phyloP scores from a whole-genome alignment of 1,140 invertebrate species.

The Formica exsecta region DNA sequence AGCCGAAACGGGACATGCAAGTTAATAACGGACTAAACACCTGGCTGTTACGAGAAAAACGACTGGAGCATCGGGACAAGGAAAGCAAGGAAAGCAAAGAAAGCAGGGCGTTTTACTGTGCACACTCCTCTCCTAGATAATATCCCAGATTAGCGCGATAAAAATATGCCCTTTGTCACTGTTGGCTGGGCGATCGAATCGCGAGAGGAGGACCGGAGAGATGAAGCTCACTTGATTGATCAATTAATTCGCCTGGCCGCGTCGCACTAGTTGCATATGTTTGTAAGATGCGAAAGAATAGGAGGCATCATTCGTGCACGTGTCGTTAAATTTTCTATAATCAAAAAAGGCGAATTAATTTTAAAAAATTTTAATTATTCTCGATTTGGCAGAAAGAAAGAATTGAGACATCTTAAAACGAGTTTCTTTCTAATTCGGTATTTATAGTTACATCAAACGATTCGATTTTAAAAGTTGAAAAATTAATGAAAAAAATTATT shows the following conservation, averaged over 20 bases:
- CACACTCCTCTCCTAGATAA: slow-evolving; percentile 65
- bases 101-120: slow-evolving; percentile 11
- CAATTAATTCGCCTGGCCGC: slow-evolving; percentile 51
- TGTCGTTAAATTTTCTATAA: slow-evolving; percentile 22
- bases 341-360: slow-evolving; percentile 16
- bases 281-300: slow-evolving; percentile 1
- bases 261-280: slow-evolving; percentile 30
- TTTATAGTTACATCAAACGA: background rate
- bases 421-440: background rate
- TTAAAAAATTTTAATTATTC: background rate
- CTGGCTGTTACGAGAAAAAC: slow-evolving; percentile 56
- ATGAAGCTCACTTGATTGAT: slow-evolving; percentile 29
- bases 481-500: background rate
- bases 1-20: slow-evolving; percentile 66
- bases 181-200: slow-evolving; percentile 44
- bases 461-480: background rate
- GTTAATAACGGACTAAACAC: slow-evolving; percentile 63
- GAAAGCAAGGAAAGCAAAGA: slow-evolving; percentile 41
- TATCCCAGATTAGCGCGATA: slow-evolving; percentile 64
- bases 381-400: background rate
- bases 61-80: slow-evolving; percentile 73
- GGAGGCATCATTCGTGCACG: background rate
- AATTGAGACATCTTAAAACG: background rate
- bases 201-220: slow-evolving; percentile 41
- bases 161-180: slow-evolving; percentile 60